Base-by-base conservation (phyloP, 2,888 invertebrate species). In the Anthophora plumipes region DNA sequence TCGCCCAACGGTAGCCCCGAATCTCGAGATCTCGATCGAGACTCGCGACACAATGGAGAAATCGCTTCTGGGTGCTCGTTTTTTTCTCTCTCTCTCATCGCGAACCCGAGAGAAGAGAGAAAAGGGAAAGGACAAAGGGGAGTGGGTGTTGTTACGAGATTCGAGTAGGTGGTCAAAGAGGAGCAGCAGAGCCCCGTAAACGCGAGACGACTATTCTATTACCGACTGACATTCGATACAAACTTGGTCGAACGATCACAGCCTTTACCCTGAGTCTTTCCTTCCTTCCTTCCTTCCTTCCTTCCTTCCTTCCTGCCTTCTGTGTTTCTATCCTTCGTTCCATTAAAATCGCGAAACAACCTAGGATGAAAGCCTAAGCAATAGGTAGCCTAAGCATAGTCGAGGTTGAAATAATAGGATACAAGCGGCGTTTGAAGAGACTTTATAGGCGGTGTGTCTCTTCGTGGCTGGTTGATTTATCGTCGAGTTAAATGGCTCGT, bases 381-480 rank as follows among this genome's bases (percentile, higher is more conserved):
- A n/a, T 39, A 22, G n/a, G n/a, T 37, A 50, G 20, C n/a, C 11
- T 8, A 20, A 8, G 20, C 22, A 20, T 20, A 37, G 37, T 12
- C 59, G 37, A 1, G 59, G 31, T 39, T 31, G 7, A 90, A 91
- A 92, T 92, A 93, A 92, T 91, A 91, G 91, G 90, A 91, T 87
- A 86, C 63, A 52, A 76, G 78, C 84, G 80, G 52, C 67, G 81
- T 80, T n/a, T n/a, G n/a, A n/a, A 73, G 69, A 77, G 89, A 91
- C 88, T 92, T 92, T 92, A 91, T 88, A 88, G n/a, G 89, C 89
- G 85, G 54, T 25, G 82, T 85, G 89, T 90, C 88, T 90, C 91
- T 90, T 90, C 89, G 91, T 84, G 91, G 91, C 91, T 91, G 91
- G 91, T 91, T 92, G 93, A 92, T 93, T 93, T 92, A 92, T 92